Conservation (phyloP, 2,113 vertebrate genomes). For the Parus major region DNA sequence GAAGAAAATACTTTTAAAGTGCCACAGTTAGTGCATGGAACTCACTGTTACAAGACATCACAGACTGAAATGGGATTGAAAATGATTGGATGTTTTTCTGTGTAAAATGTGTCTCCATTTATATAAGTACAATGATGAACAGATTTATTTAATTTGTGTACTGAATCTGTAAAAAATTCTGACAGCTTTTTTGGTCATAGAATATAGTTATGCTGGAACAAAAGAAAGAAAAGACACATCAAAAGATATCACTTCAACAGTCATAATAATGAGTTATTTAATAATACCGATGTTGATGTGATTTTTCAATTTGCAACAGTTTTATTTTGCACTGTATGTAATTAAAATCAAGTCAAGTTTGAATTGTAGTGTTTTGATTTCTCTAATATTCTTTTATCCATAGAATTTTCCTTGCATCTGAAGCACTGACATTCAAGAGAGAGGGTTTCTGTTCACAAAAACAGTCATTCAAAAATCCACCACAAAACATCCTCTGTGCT, state of each 20-base stretch:
- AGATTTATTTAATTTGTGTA: neutral
- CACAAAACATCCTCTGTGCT: constrained; percentile 14
- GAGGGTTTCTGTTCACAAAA: constrained; percentile 11
- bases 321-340: neutral
- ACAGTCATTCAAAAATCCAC: neutral
- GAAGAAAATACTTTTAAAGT: neutral
- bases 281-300: neutral
- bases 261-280: neutral
- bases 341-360: neutral
- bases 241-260: neutral
- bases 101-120: neutral
- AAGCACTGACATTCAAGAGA: neutral
- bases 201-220: neutral
- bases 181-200: neutral
- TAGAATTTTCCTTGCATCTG: neutral
- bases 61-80: neutral
- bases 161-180: neutral
- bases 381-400: neutral
- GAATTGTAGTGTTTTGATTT: neutral
- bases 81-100: neutral
- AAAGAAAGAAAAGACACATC: neutral
- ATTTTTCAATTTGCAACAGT: neutral
- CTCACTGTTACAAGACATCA: neutral
- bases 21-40: neutral
- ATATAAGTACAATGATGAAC: neutral